These are phyloP conservation scores for Calidris pygmaea DNA, from an alignment of 2,113 vertebrate genomes.

Conservation along the genomic window DNA sequence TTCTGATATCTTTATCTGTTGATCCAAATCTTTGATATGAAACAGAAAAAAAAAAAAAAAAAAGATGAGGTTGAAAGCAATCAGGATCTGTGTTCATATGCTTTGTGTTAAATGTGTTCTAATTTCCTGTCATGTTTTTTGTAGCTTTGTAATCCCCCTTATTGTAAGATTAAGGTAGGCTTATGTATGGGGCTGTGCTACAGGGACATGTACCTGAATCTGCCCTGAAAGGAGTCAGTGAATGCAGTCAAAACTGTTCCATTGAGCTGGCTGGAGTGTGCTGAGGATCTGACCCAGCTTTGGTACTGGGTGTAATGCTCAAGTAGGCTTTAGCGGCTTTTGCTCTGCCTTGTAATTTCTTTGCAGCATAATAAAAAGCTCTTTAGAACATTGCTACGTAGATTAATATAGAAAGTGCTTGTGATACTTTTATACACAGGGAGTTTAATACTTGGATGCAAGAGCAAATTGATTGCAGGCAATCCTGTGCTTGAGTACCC, in stretches of 20 bases:
- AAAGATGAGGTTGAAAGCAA: background rate
- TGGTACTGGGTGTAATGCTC: conserved; percentile 48
- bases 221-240: background rate
- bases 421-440: conserved; percentile 70
- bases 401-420: conserved; percentile 76
- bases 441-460: conserved; percentile 70
- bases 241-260: background rate
- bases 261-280: background rate
- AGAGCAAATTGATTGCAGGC: conserved; percentile 78
- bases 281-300: background rate
- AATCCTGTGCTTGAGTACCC: conserved; percentile 72
- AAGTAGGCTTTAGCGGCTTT: conserved; percentile 62
- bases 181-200: background rate
- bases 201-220: background rate
- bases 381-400: conserved; percentile 69
- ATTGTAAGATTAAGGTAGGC: conserved; percentile 35
- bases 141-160: conserved; percentile 57
- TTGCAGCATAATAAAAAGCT: conserved; percentile 72
- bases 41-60: background rate
- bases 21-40: background rate
- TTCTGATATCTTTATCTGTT: background rate
- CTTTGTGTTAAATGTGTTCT: conserved; percentile 33
- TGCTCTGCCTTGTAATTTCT: conserved; percentile 68
- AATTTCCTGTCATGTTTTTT: conserved; percentile 34
- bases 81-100: background rate